Conservation (phyloP, 2,797 vertebrate genomes). For the Bryconaethiops microstoma region DNA sequence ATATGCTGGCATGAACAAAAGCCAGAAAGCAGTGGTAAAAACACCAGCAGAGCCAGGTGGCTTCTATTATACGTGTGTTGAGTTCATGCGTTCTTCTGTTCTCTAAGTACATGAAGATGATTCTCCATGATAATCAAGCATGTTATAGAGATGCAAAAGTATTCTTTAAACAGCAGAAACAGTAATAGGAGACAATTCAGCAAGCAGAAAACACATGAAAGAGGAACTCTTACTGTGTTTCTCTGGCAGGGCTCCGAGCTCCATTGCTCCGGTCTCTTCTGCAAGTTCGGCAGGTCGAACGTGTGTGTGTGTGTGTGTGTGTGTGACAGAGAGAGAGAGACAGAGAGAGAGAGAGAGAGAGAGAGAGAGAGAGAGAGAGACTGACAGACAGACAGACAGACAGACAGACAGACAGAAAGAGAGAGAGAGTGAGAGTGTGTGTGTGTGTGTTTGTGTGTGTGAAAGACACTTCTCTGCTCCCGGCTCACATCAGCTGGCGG, state of each 20-base stretch:
- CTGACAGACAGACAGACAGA: constrained; percentile 10
- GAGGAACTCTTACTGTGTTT: constrained; percentile 80
- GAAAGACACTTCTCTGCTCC: constrained; percentile 24
- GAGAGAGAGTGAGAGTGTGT: neutral
- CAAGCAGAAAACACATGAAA: constrained; percentile 33
- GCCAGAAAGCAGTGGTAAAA: too few relatives aligned
- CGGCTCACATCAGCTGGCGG: constrained; percentile 22
- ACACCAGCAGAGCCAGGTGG: neutral
- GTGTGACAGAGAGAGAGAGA: constrained; percentile 1
- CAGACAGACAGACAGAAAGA: neutral
- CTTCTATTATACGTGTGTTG: neutral
- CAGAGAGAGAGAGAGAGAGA: neutral
- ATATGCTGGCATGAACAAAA: neutral
- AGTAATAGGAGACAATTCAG: neutral
- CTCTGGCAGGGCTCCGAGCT: constrained; percentile 77
- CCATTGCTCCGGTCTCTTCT: constrained; percentile 72
- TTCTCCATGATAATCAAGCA: neutral
- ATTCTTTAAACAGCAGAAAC: neutral
- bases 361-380: constrained; percentile 7
- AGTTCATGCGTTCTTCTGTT: neutral
- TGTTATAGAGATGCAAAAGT: neutral
- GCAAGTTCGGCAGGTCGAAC: constrained; percentile 19
- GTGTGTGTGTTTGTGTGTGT: neutral
- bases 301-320: constrained; percentile 8
- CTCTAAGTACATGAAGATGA: neutral